Conservation (phyloP, 2,797 vertebrate genomes). For the Meriones psammophilus region DNA sequence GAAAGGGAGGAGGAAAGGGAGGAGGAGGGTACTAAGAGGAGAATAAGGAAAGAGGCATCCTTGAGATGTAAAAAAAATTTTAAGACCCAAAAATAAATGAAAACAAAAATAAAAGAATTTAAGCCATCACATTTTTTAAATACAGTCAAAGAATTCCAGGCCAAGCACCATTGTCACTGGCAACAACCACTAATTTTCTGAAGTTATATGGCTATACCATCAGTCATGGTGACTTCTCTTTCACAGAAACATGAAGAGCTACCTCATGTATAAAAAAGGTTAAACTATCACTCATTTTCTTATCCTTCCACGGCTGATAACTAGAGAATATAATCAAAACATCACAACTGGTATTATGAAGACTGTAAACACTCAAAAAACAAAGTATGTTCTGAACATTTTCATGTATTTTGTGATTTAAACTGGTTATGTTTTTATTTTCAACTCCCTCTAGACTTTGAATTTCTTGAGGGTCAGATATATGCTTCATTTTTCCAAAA, state of each 20-base stretch:
- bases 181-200: background rate
- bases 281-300: background rate
- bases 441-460: background rate
- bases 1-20: no score
- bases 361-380: constrained; percentile 9
- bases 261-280: background rate
- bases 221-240: background rate
- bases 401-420: background rate
- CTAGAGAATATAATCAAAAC: background rate
- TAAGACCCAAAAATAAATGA: background rate
- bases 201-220: background rate
- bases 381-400: background rate
- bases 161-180: background rate
- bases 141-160: background rate
- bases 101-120: background rate
- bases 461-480: background rate
- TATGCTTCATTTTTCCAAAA: constrained; percentile 10
- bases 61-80: no score
- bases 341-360: background rate
- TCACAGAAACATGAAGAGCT: background rate
- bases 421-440: constrained; percentile 10
- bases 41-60: no score
- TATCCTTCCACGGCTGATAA: background rate
- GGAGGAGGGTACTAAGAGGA: no score
- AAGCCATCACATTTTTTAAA: background rate